Evolutionary conservation across 2,113 vertebrate species (phyloP).

Genomic region (Vulpes lagopus): DNA sequence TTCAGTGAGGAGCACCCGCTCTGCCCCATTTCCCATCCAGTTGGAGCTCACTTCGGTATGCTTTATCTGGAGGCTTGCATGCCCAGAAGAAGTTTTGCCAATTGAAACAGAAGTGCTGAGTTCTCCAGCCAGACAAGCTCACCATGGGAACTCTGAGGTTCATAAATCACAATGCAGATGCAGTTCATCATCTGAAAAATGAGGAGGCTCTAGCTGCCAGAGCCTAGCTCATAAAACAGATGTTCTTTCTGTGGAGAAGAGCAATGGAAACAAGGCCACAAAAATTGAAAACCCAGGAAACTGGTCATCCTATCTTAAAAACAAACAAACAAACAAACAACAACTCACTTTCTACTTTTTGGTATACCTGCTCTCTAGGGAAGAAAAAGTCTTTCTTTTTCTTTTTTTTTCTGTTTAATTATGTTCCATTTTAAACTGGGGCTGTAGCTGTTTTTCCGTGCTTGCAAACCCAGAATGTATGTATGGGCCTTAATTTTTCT

Average conservation of each 20-base stretch:
- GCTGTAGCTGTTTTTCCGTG: not conserved
- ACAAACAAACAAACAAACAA: not conserved
- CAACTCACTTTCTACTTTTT: not conserved
- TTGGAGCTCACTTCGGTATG: not conserved
- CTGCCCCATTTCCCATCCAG: not conserved
- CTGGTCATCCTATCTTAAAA: not conserved
- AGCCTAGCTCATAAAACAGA: constrained; percentile 77
- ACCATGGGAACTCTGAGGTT: constrained; percentile 26
- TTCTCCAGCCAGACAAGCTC: constrained; percentile 42
- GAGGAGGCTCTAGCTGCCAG: constrained; percentile 77
- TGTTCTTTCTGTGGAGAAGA: constrained; percentile 75
- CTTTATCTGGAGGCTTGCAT: not conserved
- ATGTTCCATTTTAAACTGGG: not conserved
- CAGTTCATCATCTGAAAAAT: constrained; percentile 81
- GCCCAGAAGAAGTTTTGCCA: constrained; percentile 12
- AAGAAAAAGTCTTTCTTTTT: not conserved
- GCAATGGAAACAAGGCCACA: constrained; percentile 41
- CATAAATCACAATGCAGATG: constrained; percentile 82
- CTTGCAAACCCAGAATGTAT: constrained; percentile 38
- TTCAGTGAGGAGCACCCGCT: not conserved
- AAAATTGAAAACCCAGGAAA: constrained; percentile 65
- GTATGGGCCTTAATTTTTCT: not conserved
- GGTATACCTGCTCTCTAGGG: not conserved
- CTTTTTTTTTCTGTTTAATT: constrained; percentile 28
- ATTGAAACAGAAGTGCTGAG: not conserved